These are phyloP conservation scores for Datnioides undecimradiatus DNA, from an alignment of 2,113 vertebrate species.

Conservation along the genomic window DNA sequence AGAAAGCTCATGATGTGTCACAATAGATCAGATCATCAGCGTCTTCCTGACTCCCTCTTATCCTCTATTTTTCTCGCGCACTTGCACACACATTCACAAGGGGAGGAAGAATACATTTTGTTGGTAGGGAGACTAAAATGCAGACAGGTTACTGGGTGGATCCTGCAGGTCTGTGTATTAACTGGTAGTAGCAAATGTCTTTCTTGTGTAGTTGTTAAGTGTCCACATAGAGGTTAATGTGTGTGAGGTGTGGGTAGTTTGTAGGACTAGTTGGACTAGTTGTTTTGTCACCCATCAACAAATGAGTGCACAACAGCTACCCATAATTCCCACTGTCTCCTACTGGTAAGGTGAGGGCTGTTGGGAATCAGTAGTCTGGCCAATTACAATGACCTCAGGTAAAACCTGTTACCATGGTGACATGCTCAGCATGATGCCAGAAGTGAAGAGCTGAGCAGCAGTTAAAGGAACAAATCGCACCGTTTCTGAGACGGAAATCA, in stretches of 20 bases:
- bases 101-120: conserved; percentile 9
- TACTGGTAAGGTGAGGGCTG: conserved; percentile 26
- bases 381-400: conserved; percentile 68
- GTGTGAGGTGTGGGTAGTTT: background rate
- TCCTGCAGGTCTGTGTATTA: background rate
- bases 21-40: conserved; percentile 62
- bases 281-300: background rate
- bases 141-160: background rate
- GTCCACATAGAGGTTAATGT: background rate
- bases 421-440: conserved; percentile 38
- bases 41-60: conserved; percentile 12
- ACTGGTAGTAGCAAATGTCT: background rate
- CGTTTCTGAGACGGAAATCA: conserved; percentile 33
- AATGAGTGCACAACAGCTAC: background rate
- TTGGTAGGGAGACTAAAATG: background rate
- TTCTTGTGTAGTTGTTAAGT: background rate
- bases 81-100: background rate
- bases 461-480: conserved; percentile 40
- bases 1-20: conserved; percentile 63
- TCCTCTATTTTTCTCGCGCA: background rate
- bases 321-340: conserved; percentile 16
- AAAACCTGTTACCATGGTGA: conserved; percentile 74
- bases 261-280: background rate
- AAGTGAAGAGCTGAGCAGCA: conserved; percentile 52
- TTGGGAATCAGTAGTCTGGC: conserved; percentile 40